phyloP scores from a whole-genome alignment of 2,888 invertebrate species.

The Sisyra nigra region DNA sequence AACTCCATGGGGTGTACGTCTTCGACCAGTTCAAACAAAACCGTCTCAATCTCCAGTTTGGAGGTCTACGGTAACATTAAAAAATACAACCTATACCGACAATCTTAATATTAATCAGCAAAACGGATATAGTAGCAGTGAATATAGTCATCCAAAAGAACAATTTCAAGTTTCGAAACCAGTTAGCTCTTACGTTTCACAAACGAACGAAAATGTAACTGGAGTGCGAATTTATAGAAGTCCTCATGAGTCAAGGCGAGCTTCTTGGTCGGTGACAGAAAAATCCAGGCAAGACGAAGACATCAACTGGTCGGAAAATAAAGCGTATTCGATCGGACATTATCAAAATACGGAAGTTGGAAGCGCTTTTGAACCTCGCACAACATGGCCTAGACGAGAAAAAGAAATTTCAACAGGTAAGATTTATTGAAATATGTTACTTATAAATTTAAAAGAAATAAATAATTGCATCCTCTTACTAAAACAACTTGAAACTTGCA shows the following conservation, averaged over 20 bases:
- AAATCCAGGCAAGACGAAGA: slow-evolving; percentile 31
- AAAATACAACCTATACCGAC: slow-evolving; percentile 20
- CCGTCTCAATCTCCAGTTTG: slow-evolving; percentile 21
- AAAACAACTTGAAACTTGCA: too few species aligned
- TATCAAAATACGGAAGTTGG: slow-evolving; percentile 23
- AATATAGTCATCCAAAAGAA: slow-evolving; percentile 1
- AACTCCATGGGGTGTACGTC: slow-evolving; percentile 32
- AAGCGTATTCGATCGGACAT: slow-evolving; percentile 42
- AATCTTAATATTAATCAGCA: slow-evolving; percentile 2
- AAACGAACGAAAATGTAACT: too few species aligned
- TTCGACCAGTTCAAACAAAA: slow-evolving; percentile 26
- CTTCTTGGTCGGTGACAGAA: slow-evolving; percentile 31
- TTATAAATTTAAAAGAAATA: too few species aligned
- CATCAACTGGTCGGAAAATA: slow-evolving; percentile 20
- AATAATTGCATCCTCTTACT: too few species aligned
- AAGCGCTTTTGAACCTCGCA: slow-evolving; percentile 15
- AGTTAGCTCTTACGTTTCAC: too few species aligned
- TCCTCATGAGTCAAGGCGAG: slow-evolving; percentile 11
- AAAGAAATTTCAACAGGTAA: slow-evolving; percentile 20
- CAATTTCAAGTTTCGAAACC: slow-evolving; percentile 1
- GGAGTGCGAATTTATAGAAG: too few species aligned
- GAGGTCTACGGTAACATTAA: slow-evolving; percentile 28
- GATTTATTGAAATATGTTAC: slow-evolving; percentile 10
- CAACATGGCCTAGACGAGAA: slow-evolving; percentile 22
- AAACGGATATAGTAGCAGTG: slow-evolving; percentile 8